phyloP scores from a whole-genome alignment of 2,888 invertebrate genomes.

The Meganola albula region DNA sequence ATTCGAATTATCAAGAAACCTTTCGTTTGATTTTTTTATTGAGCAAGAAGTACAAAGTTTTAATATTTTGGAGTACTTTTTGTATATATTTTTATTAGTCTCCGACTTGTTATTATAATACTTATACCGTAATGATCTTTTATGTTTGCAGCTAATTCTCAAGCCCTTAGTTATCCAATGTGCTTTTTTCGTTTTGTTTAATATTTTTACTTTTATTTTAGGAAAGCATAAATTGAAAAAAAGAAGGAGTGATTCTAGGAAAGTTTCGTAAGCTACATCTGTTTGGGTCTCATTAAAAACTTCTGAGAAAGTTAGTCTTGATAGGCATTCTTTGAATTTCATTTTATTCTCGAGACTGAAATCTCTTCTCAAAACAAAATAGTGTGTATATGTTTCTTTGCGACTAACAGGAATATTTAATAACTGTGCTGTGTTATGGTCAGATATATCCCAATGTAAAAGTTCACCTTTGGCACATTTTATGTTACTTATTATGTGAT shows the following conservation, averaged over 20 bases:
- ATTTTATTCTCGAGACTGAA: too few relatives aligned
- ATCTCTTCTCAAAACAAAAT: too few relatives aligned
- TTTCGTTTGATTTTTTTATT: not conserved
- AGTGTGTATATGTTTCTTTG: too few relatives aligned
- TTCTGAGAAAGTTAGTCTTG: not conserved
- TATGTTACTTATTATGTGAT: too few relatives aligned
- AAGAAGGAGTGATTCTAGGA: not conserved
- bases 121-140: slow-evolving; percentile 1
- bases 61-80: slow-evolving; percentile 2
- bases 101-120: not conserved
- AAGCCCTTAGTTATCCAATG: not conserved
- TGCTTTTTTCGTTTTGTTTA: not conserved
- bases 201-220: slow-evolving; percentile 2
- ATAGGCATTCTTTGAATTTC: slow-evolving; percentile 3
- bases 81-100: not conserved
- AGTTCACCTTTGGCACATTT: too few relatives aligned
- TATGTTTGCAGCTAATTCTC: not conserved
- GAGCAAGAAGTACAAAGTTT: slow-evolving; percentile 1
- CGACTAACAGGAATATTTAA: too few relatives aligned
- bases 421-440: too few relatives aligned
- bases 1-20: not conserved
- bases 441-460: too few relatives aligned
- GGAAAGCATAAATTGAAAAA: slow-evolving; percentile 3
- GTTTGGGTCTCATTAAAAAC: slow-evolving; percentile 2
- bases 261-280: slow-evolving; percentile 1